Evolutionary conservation across 2,888 invertebrate species (phyloP), one percentile per base, ranked within the genome.

Genomic region (Pilophorus perplexus): DNA sequence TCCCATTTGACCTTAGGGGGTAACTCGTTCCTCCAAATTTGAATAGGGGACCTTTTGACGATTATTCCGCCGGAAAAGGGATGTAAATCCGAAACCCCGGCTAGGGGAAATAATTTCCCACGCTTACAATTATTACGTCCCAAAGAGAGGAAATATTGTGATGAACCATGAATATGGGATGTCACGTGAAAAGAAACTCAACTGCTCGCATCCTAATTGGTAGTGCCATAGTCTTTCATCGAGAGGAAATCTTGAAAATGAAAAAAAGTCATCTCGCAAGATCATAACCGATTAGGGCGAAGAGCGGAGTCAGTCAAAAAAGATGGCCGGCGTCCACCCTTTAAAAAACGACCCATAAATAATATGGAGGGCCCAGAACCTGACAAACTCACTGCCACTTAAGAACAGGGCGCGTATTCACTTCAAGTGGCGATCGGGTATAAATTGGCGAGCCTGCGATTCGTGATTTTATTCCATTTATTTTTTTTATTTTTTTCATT

Each of bases 381-480:
- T 64, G 64, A 64, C 64, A 64, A 22, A 50, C 37, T 50, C 50
- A 20, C 48, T 64, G 64, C 64, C 64, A 64, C 64, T 64, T 64
- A 50, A 64, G 64, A 64, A 64, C 64, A 64, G 64, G 28, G 48
- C 18, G 50, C 37, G 64, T 16, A 64, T 50, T 48, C 64, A 50
- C 50, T 64, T 64, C 64, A 64, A 64, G 64, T 64, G 64, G 64
- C 64, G 64, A 64, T 64, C 46, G 64, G 22, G 64, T 50, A 64
- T 64, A 64, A 64, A 64, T 64, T 64, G 64, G 50, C 64, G 28
- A 18, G n/a, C 12, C 33, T 8, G 33, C 33, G 33, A 33, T 23
- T 27, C 27, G 42, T 6, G 40, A 18, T 37, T 20, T 23, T 8
- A 27, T 40, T 38, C 28, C 40, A 6, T 57, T 57, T 12, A 42